Conservation (phyloP, 2,888 invertebrate genomes). For the Crocallis elinguaria region DNA sequence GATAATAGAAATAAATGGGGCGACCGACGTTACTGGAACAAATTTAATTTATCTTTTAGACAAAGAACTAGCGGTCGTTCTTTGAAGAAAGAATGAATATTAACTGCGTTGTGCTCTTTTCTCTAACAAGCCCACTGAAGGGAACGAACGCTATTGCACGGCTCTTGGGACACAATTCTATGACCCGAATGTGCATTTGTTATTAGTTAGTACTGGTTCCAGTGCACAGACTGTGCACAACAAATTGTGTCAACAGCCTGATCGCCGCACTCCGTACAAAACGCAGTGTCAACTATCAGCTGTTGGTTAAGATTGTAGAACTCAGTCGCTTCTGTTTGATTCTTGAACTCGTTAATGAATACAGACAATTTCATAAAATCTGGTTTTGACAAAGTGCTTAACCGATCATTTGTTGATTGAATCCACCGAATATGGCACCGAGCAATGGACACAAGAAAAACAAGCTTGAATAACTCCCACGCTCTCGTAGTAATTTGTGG, state of each 20-base stretch:
- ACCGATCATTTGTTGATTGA: background rate
- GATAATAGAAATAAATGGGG: background rate
- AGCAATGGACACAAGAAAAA: slow-evolving; percentile 4
- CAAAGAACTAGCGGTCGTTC: background rate
- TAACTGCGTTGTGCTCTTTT: background rate
- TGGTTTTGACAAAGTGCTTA: background rate
- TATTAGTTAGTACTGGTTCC: slow-evolving; percentile 1
- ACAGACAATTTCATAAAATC: background rate
- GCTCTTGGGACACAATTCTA: slow-evolving; percentile 7
- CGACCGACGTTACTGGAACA: background rate
- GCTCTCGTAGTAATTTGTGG: slow-evolving; percentile 13
- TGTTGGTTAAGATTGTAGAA: background rate
- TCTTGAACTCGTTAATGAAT: background rate
- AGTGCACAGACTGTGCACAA: background rate
- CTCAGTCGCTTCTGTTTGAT: background rate
- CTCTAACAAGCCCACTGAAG: background rate
- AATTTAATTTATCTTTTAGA: background rate
- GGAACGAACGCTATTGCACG: slow-evolving; percentile 7
- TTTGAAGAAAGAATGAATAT: background rate
- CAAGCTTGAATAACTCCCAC: slow-evolving; percentile 4
- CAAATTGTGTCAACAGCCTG: background rate
- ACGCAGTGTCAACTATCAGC: background rate
- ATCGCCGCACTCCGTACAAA: background rate
- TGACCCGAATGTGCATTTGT: slow-evolving; percentile 25
- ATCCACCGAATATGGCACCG: background rate